phyloP scores from a whole-genome alignment of 2,797 vertebrate genomes.

The Danio albolineatus region DNA sequence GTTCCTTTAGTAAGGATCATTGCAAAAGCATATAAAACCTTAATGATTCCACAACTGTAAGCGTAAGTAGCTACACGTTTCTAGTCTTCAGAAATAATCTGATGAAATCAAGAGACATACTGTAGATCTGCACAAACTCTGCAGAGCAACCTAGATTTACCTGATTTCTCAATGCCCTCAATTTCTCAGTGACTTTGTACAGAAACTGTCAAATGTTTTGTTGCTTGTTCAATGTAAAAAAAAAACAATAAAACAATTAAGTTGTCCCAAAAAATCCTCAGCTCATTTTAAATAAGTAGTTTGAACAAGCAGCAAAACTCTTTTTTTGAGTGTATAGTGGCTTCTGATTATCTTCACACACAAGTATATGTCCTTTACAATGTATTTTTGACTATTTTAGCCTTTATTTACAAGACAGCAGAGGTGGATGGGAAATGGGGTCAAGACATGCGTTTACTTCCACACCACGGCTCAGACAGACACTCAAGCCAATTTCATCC shows the following conservation, averaged over 20 bases:
- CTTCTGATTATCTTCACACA: too few species aligned
- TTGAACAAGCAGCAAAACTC: too few species aligned
- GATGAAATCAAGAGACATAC: slow-evolving; percentile 14
- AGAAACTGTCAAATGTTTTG: not conserved
- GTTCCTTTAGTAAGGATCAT: too few species aligned
- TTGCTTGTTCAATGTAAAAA: too few species aligned
- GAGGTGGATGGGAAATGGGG: not conserved
- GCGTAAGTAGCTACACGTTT: not conserved
- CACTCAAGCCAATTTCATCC: not conserved
- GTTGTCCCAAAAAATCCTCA: too few species aligned
- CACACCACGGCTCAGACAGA: not conserved
- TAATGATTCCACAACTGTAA: not conserved
- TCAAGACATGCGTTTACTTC: not conserved
- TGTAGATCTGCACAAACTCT: slow-evolving; percentile 6
- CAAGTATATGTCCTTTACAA: not conserved
- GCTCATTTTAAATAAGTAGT: too few species aligned
- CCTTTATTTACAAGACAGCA: slow-evolving; percentile 1
- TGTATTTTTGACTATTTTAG: not conserved
- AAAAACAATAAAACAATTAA: too few species aligned
- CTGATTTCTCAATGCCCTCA: not conserved
- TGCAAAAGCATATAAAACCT: too few species aligned
- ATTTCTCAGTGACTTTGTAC: not conserved
- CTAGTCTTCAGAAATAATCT: not conserved
- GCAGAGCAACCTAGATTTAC: not conserved
- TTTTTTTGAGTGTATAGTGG: too few species aligned